These are phyloP conservation scores for Oncopodura yosiiana DNA, from an alignment of 1,140 invertebrate genomes.

Conservation along the genomic window DNA sequence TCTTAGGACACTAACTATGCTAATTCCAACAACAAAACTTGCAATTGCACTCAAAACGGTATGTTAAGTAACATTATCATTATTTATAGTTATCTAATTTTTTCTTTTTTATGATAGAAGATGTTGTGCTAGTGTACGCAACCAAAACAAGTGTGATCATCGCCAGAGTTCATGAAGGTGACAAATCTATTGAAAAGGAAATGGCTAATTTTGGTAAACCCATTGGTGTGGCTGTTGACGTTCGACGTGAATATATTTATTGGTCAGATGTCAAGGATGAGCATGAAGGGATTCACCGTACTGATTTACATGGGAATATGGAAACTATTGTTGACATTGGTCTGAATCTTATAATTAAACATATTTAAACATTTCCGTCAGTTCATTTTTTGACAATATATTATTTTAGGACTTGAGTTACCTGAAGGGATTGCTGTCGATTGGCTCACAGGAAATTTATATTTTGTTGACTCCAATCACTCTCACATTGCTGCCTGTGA, in stretches of 20 bases:
- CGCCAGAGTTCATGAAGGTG: too few species aligned
- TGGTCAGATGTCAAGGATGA: constrained; percentile 60
- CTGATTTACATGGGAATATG: constrained; percentile 45
- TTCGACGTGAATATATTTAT: constrained; percentile 48
- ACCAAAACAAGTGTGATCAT: too few species aligned
- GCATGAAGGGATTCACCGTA: constrained; percentile 54
- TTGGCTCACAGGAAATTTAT: constrained; percentile 67
- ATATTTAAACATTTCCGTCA: background rate
- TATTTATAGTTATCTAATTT: constrained; percentile 7
- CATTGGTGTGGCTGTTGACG: constrained; percentile 57
- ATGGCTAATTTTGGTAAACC: constrained; percentile 47
- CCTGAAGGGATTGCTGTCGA: constrained; percentile 70
- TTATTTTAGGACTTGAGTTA: constrained; percentile 50
- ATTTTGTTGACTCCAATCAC: constrained; percentile 63
- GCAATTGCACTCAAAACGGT: constrained; percentile 23
- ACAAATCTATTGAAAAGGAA: constrained; percentile 4
- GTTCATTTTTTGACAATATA: background rate
- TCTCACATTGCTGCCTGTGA: constrained; percentile 64
- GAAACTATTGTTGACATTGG: constrained; percentile 47
- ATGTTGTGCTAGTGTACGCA: too few species aligned
- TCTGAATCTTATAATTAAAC: constrained; percentile 27
- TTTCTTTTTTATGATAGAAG: background rate
- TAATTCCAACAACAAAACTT: background rate
- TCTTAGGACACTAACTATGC: too few species aligned
- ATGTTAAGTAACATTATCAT: too few species aligned